Base-by-base conservation (phyloP, 2,113 vertebrate species). In the Camelus dromedarius region DNA sequence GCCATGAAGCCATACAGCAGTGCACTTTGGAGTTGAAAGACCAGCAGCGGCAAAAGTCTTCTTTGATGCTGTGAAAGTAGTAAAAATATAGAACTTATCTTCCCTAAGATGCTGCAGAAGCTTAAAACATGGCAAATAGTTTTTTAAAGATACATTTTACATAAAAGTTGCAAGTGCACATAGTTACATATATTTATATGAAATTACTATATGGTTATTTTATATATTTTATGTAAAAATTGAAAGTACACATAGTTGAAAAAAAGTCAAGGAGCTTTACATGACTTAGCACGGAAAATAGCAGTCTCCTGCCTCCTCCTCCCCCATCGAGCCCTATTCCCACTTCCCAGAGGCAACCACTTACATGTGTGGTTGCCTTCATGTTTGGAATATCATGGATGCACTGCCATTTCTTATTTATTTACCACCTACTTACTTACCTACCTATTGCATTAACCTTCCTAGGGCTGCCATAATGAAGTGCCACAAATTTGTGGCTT, bases 101-200 rank as follows among this genome's bases (percentile, higher is more conserved):
- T 93, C 76, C 46, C 52, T 62, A 86, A 88, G 77, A 81, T 96
- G 93, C 16, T 86, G 1, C 42, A 69, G 79, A 69, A 30, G 62
- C 87, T 95, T 96, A 92, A 96, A 95, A 90, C 69, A 89, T 83
- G 72, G 35, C n/a, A 89, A 87, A 79, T 88, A 88, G 64, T 16
- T 86, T 96, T 93, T 86, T 80, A 75, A 75, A 80, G 87, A 84
- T 67, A 30, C 3, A 70, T 58, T 85, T 97, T 97, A 42, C 76
- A 87, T 92, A 58, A 87, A 96, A 62, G 89, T 52, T 90, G 5
- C 20, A 90, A 80, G 62, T 75, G 48, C 42, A 80, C 32, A 56
- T 50, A 77, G 32, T 93, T 96, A 42, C 5, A 42, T 42, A 42
- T 42, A 42, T 42, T 42, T 42, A 42, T 42, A 42, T 42, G 5